Conservation (phyloP, 2,113 vertebrate species). For the Capricornis sumatraensis region DNA sequence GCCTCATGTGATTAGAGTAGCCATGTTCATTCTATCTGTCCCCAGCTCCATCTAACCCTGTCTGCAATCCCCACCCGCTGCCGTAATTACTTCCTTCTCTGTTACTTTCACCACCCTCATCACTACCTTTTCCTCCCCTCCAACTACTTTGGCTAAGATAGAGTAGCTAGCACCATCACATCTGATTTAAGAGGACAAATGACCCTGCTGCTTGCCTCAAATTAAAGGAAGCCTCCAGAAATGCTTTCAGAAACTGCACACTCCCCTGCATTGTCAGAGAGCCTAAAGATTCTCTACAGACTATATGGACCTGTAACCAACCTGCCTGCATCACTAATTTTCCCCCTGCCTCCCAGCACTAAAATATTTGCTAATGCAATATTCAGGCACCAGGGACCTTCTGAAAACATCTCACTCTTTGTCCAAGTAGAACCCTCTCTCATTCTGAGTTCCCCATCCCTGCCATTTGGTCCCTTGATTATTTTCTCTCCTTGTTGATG, state of each 20-base stretch:
- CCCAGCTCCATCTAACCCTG: neutral
- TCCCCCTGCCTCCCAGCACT: neutral
- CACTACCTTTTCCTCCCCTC: neutral
- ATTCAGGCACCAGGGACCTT: neutral
- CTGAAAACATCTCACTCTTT: neutral
- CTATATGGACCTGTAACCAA: neutral
- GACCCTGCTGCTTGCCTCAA: neutral
- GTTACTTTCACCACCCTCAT: neutral
- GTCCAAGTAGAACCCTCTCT: neutral
- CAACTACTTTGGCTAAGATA: neutral
- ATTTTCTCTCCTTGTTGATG: neutral
- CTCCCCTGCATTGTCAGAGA: neutral
- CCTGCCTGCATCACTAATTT: neutral
- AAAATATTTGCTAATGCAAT: neutral
- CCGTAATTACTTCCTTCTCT: neutral
- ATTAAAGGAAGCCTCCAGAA: neutral
- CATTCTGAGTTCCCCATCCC: neutral
- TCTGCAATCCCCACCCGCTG: neutral
- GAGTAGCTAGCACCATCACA: neutral
- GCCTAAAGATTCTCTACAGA: neutral
- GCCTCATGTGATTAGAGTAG: neutral
- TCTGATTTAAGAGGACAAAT: neutral
- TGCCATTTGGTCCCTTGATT: neutral
- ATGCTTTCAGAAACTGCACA: neutral
- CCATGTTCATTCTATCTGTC: neutral